Evolutionary conservation across 2,888 invertebrate species (phyloP), one percentile per base, ranked within the genome.

Genomic region (Nebria salina): DNA sequence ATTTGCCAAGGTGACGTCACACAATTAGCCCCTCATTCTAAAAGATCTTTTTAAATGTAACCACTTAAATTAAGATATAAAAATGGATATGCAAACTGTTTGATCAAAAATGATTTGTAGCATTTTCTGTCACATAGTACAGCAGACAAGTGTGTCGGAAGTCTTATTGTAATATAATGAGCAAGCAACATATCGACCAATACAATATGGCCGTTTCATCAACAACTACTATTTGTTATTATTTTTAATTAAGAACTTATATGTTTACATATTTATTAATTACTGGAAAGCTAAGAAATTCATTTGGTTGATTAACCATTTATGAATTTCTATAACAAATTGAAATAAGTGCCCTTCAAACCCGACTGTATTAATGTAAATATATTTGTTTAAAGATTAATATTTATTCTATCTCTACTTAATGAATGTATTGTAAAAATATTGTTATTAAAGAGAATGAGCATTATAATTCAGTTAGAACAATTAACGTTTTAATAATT

Each of bases 141-240:
- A 80, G 80, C 80, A 80, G 80, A 80, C 80, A 70, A 25, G 25
- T 26, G 70, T 70, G 54, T 13, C 26, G 70, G 26, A 70, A 70
- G 26, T 70, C 26, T 75, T 80, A 80, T 64, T 65, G 66, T 79
- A 79, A 11, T 79, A 75, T 65, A 75, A 79, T 79, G 79, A 79
- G 79, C 79, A 79, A 79, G 79, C 79, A 75, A 74, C 79, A 79
- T 80, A 11, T 80, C 74, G 75, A 75, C 75, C 70, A 79, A n/a
- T 65, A 77, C 79, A 74, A 64, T 75, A 75, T 75, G 42, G 25
- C 8, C 42, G n/a, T 64, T 64, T 54, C 13, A 13, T 75, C 43
- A 79, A 79, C 68, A 79, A 79, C 74, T 79, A 79, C 79, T 25
- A 34, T 34, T 34, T 34, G 34, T 70, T 70, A 68, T 68, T 68